Percentiles rank a stretch among this genome's conserved stretches.
Evolutionary conservation across 2,888 invertebrate species (phyloP).

Genomic region (Tetragonula carbonaria): DNA sequence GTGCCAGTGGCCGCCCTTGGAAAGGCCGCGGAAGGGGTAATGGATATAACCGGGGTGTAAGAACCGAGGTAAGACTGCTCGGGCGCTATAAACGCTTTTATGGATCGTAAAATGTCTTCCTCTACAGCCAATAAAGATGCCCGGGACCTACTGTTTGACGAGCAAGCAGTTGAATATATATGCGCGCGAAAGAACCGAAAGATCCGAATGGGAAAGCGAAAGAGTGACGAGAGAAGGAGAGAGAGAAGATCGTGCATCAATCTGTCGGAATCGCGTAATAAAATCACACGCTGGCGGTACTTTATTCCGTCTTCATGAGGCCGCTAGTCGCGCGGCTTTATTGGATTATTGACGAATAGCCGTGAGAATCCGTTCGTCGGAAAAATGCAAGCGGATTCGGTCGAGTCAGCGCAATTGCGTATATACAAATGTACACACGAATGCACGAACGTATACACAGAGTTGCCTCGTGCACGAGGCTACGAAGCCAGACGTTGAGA

Average conservation of each 20-base stretch:
- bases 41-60: slow-evolving; percentile 75
- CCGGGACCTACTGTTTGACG: slow-evolving; percentile 74
- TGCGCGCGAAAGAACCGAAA: slow-evolving; percentile 23
- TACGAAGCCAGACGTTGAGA: slow-evolving; percentile 52
- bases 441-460: neutral
- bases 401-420: slow-evolving; percentile 59
- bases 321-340: slow-evolving; percentile 66
- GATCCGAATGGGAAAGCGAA: neutral
- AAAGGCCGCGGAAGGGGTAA: slow-evolving; percentile 73
- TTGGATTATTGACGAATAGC: slow-evolving; percentile 73
- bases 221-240: neutral
- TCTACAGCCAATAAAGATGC: slow-evolving; percentile 84
- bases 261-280: slow-evolving; percentile 73
- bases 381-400: slow-evolving; percentile 68
- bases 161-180: slow-evolving; percentile 40
- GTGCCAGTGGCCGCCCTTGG: slow-evolving; percentile 84
- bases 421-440: neutral
- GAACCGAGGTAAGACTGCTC: slow-evolving; percentile 76
- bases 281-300: slow-evolving; percentile 67
- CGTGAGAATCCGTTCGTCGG: slow-evolving; percentile 61
- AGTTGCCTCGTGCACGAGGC: neutral
- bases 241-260: slow-evolving; percentile 66
- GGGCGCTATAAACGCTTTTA: slow-evolving; percentile 81
- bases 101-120: slow-evolving; percentile 84
- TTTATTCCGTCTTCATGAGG: slow-evolving; percentile 72